Percentiles rank a stretch among this genome's conserved stretches.
phyloP scores from a whole-genome alignment of 2,113 vertebrate species.

The Pygoscelis antarcticus region DNA sequence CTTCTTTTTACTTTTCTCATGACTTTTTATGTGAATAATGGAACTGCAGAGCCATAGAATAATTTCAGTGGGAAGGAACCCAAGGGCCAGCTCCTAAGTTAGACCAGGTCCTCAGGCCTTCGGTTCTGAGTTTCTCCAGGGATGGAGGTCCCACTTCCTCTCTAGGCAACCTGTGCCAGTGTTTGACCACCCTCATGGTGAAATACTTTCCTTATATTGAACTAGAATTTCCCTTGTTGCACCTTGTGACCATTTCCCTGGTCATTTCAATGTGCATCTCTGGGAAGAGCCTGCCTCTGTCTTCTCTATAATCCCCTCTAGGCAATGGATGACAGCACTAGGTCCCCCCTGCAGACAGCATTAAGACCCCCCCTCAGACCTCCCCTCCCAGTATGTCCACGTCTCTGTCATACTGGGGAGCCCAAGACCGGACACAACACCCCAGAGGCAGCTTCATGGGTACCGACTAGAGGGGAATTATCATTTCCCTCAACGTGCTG shows the following conservation, averaged over 20 bases:
- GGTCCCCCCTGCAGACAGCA: rapidly evolving
- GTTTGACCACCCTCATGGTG: neutral
- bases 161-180: neutral
- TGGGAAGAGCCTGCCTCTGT: neutral
- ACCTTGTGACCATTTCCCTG: neutral
- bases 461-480: neutral
- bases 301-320: neutral
- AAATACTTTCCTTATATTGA: neutral
- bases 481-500: rapidly evolving
- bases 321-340: neutral
- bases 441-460: neutral
- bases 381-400: neutral
- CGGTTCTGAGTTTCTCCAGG: rapidly evolving
- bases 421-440: neutral
- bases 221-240: neutral
- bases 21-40: neutral
- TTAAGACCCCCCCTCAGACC: neutral
- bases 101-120: neutral
- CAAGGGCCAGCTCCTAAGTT: neutral
- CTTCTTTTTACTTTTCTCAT: neutral
- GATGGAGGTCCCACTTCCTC: neutral
- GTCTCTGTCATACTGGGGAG: neutral
- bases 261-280: neutral
- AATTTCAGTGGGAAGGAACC: neutral
- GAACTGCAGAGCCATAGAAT: neutral